These are phyloP conservation scores for Ephydatia muelleri DNA, from an alignment of 37 sponge, comb jelly and placozoan species.

Conservation along the genomic window DNA sequence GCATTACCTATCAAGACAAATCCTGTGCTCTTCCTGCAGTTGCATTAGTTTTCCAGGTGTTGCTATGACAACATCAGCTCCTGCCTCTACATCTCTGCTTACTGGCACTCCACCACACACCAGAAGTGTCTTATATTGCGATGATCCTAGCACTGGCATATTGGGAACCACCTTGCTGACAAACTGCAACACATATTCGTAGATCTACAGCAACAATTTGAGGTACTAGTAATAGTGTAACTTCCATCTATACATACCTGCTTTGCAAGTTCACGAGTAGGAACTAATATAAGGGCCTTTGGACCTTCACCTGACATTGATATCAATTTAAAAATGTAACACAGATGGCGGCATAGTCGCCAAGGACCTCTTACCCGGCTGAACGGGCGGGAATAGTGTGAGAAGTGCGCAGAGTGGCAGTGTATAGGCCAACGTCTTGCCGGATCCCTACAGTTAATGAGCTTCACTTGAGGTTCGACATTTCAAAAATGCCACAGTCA, in stretches of 20 bases:
- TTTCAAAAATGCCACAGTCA: neutral
- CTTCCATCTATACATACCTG: conserved; percentile 8
- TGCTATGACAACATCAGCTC: conserved; percentile 46
- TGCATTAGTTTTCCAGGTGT: conserved; percentile 54
- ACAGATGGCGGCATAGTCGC: neutral
- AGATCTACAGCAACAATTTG: neutral
- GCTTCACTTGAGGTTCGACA: neutral
- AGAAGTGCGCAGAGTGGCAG: conserved; percentile 37
- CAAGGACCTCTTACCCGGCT: conserved; percentile 3
- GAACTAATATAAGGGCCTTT: conserved; percentile 30
- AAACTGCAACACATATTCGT: neutral
- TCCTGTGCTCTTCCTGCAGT: neutral
- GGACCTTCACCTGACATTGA: conserved; percentile 22
- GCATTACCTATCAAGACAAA: neutral
- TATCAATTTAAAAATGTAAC: neutral
- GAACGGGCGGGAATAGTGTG: conserved; percentile 13
- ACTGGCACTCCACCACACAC: conserved; percentile 45
- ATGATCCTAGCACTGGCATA: neutral
- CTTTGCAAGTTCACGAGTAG: conserved; percentile 43
- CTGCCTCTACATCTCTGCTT: neutral
- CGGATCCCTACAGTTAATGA: conserved; percentile 22
- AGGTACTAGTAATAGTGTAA: neutral
- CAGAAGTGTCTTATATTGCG: conserved; percentile 18
- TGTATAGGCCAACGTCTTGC: conserved; percentile 38
- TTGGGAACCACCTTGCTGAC: neutral